Percentiles rank a stretch among this genome's conserved stretches.
Conservation (phyloP, 2,888 invertebrate species). For the Alcis repandata region DNA sequence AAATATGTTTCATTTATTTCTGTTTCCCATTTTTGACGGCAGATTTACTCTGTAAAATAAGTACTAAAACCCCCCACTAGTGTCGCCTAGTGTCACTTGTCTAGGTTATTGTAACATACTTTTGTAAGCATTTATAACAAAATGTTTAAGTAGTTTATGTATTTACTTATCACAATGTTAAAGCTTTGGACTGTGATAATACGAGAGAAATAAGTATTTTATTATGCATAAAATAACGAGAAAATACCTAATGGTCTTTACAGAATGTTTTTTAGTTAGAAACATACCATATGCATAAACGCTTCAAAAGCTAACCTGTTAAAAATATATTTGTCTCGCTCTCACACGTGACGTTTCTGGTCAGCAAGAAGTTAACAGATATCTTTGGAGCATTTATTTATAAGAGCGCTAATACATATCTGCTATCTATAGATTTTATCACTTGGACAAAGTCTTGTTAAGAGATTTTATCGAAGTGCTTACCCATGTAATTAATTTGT, state of each 20-base stretch:
- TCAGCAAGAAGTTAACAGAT: too few relatives aligned
- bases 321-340: too few relatives aligned
- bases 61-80: too few relatives aligned
- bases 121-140: conserved; percentile 29
- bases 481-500: too few relatives aligned
- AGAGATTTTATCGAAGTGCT: too few relatives aligned
- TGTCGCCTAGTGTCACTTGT: too few relatives aligned
- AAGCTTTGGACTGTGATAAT: conserved; percentile 84
- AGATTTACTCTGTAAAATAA: too few relatives aligned
- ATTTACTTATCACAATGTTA: conserved; percentile 55
- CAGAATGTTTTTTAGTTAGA: neutral
- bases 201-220: conserved; percentile 66
- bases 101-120: conserved; percentile 1
- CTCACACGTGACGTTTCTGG: too few relatives aligned
- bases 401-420: neutral
- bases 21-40: too few relatives aligned
- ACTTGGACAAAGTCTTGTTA: neutral
- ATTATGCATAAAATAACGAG: conserved; percentile 12
- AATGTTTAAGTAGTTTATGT: conserved; percentile 17
- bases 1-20: too few relatives aligned
- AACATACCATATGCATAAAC: neutral
- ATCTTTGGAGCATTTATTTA: too few relatives aligned
- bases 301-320: too few relatives aligned
- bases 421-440: neutral
- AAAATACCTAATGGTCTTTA: neutral